Base-by-base conservation (phyloP, 92 coral and sea anemone species). In the Zoanthus sansibaricus region DNA sequence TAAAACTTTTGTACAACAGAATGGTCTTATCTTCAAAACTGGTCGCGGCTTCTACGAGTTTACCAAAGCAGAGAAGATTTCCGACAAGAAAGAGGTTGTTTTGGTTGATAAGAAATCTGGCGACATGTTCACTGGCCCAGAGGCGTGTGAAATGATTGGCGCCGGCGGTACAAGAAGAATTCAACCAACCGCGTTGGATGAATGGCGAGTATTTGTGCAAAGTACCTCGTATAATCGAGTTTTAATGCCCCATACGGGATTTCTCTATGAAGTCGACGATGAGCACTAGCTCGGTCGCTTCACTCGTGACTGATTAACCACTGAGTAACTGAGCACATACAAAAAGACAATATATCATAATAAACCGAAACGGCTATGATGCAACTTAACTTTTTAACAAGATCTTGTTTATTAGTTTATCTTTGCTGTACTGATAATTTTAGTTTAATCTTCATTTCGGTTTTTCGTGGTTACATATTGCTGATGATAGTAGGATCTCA, bases 191-290 rank as follows among this genome's bases (percentile, higher is more conserved):
- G 91, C 96, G 3, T 87, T 96, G 72, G 96, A 96, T 73, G 90
- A 96, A 58, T 96, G 98, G 98, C 96, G 98, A 17, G 98, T 96
- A 25, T 96, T 96, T 87, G 98, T 94, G n/a, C 98, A 96, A 68
- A 96, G 98, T 76, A 96, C 98, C 11, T 96, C 98, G 8, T 96
- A 96, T 78, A 96, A 96, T 68, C 74, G 98, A 68, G 98, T 96
- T 31, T 87, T 96, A 31, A 93, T 96, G 95, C 98, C 98, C 11
- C 94, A 79, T 15, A 92, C 98, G 17, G 98, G 98, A 44, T 96
- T 96, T 83, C 85, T 96, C 58, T 96, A 93, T 66, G 98, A 96
- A 75, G 98, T 96, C 6, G 98, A 96, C 75, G 90, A 98, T 0
- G 98, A 94, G 47, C 98, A 87, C 79, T 93, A 87, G 51, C 5